Percentiles rank a stretch among this genome's conserved stretches.
These are phyloP conservation scores for Ectemnius continuus DNA, from an alignment of 2,888 invertebrate species.

Conservation along the genomic window DNA sequence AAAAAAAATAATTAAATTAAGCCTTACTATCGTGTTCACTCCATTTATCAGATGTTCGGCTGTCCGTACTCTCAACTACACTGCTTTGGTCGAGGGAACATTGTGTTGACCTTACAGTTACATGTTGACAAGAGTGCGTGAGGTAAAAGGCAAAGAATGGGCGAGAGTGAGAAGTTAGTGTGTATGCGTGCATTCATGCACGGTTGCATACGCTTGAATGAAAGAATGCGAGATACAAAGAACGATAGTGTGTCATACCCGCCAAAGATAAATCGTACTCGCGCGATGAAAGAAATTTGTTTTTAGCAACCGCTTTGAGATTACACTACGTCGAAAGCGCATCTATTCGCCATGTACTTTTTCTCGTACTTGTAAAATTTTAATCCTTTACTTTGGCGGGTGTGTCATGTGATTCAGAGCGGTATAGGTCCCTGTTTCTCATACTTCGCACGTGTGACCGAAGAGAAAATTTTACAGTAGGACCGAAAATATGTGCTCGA, in stretches of 20 bases:
- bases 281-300: conserved; percentile 30
- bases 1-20: conserved; percentile 51
- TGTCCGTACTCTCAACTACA: conserved; percentile 62
- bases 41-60: conserved; percentile 63
- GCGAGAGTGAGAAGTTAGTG: conserved; percentile 8
- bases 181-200: conserved; percentile 22
- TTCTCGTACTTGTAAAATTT: conserved; percentile 19
- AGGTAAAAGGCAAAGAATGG: conserved; percentile 4
- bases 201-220: conserved; percentile 39
- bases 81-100: conserved; percentile 52
- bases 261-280: conserved; percentile 20
- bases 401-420: conserved; percentile 44
- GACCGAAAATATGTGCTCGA: conserved; percentile 58
- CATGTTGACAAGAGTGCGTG: conserved; percentile 44
- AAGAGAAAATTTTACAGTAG: conserved; percentile 52
- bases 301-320: conserved; percentile 31
- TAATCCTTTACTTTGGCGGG: conserved; percentile 37
- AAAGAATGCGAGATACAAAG: conserved; percentile 35
- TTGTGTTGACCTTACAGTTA: conserved; percentile 41
- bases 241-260: conserved; percentile 35
- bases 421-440: conserved; percentile 54
- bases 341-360: conserved; percentile 39
- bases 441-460: conserved; percentile 59
- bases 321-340: conserved; percentile 34
- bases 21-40: conserved; percentile 65